Conservation (phyloP, 2,113 vertebrate genomes). For the rabbit (Oryctolagus cuniculus) region mOryCun1.1 NC_091435.1:80309001-80309500, state of each 20-base stretch:
- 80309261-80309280: constrained; percentile 15
- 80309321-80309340: background rate
- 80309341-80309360: constrained; percentile 47
- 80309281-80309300: constrained; percentile 7
- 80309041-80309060: constrained; percentile 60
- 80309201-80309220: constrained; percentile 47
- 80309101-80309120: constrained; percentile 42
- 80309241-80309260: background rate
- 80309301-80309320: constrained; percentile 51
- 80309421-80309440: background rate
- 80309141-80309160: constrained; percentile 65
- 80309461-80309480: no score
- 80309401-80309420: constrained; percentile 31
- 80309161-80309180: constrained; percentile 59
- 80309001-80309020: constrained; percentile 82
- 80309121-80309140: constrained; percentile 21
- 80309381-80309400: constrained; percentile 15
- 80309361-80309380: background rate
- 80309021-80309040: constrained; percentile 62
- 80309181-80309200: constrained; percentile 43
- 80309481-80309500: no score
- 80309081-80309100: constrained; percentile 40
- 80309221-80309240: constrained; percentile 46
- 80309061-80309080: constrained; percentile 44
- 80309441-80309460: constrained; percentile 29